Percentiles rank a stretch among this genome's conserved stretches.
Evolutionary conservation across 2,888 invertebrate genomes (phyloP).

Genomic region (Apodemia hepburni): DNA sequence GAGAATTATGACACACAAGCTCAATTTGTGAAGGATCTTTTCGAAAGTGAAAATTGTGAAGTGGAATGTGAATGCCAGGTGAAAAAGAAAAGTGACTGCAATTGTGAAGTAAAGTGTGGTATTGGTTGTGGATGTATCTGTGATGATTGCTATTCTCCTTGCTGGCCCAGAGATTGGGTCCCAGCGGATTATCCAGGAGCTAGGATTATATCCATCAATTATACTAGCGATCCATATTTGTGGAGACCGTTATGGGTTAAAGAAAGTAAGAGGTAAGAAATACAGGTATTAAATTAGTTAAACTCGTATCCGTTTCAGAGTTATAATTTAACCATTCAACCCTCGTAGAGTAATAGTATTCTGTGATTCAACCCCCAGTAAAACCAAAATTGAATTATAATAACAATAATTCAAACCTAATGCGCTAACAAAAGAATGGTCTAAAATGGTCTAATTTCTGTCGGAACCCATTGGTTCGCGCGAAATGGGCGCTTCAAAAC

Average conservation of each 20-base stretch:
- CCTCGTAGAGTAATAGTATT: no score
- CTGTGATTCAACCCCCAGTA: no score
- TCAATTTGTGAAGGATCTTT: constrained; percentile 60
- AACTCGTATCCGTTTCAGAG: no score
- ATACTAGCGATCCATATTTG: constrained; percentile 88
- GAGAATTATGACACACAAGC: constrained; percentile 61
- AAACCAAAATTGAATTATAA: no score
- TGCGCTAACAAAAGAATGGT: no score
- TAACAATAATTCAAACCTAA: no score
- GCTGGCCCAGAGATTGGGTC: constrained; percentile 95
- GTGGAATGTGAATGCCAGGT: constrained; percentile 2
- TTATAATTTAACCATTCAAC: no score
- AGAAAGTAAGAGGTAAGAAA: constrained; percentile 79
- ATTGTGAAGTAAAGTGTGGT: constrained; percentile 40
- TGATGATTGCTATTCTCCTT: constrained; percentile 79
- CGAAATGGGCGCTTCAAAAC: no score
- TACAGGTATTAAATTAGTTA: not conserved
- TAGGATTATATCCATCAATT: constrained; percentile 90
- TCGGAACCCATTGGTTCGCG: no score
- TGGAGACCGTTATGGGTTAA: constrained; percentile 89
- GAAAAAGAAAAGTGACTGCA: constrained; percentile 17
- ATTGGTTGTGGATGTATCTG: constrained; percentile 65
- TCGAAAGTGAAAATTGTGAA: constrained; percentile 43
- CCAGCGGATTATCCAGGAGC: constrained; percentile 87
- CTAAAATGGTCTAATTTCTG: no score